Conservation (phyloP, 2,888 invertebrate genomes). For the Eugnorisma glareosa region DNA sequence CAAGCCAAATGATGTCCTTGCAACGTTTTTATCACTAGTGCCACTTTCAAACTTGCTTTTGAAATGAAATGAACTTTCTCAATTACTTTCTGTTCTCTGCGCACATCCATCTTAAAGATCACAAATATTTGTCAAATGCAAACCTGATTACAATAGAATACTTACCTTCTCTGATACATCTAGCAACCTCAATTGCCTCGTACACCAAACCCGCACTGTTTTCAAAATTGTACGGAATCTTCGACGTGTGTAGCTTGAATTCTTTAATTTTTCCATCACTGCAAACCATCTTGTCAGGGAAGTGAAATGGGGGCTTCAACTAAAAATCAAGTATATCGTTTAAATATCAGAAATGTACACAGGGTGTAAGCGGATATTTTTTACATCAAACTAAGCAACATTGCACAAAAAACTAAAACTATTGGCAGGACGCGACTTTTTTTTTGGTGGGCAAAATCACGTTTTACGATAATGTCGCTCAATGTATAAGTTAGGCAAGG, state of each 20-base stretch:
- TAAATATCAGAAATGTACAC: too few species aligned
- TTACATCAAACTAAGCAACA: too few species aligned
- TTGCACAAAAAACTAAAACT: too few species aligned
- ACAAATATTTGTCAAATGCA: not conserved
- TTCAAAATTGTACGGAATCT: conserved; percentile 89
- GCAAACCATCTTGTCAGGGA: conserved; percentile 90
- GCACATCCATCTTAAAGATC: not conserved
- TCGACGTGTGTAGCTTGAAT: conserved; percentile 91
- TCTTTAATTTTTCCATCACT: conserved; percentile 87
- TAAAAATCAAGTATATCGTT: conserved; percentile 70
- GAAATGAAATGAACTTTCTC: not conserved
- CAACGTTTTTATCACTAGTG: not conserved
- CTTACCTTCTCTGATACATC: conserved; percentile 91
- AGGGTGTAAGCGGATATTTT: too few species aligned
- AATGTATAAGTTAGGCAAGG: too few species aligned
- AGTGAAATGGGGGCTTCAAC: conserved; percentile 92
- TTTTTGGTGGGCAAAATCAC: too few species aligned
- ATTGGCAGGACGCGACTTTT: too few species aligned
- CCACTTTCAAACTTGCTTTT: not conserved
- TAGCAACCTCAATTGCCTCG: conserved; percentile 93
- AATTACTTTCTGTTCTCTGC: not conserved
- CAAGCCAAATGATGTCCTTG: too few species aligned
- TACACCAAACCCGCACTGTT: conserved; percentile 94
- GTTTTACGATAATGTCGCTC: too few species aligned
- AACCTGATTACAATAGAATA: not conserved